phyloP scores from a whole-genome alignment of 2,797 vertebrate species.

The Sebastes nivosus region DNA sequence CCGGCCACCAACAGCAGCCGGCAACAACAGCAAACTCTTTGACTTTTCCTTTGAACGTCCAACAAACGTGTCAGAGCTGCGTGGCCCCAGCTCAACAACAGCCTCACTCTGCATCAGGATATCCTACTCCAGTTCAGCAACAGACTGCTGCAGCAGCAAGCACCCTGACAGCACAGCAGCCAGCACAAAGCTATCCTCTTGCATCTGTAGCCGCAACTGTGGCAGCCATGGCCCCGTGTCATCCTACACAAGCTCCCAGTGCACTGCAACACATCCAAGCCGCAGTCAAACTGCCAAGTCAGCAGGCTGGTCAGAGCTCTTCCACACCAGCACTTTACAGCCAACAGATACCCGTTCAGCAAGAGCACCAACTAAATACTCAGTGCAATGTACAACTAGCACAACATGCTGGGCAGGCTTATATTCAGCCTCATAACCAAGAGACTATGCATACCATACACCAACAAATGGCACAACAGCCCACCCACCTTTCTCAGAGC shows the following conservation, averaged over 20 bases:
- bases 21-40: conserved; percentile 32
- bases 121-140: conserved; percentile 47
- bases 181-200: conserved; percentile 54
- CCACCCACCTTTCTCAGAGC: conserved; percentile 31
- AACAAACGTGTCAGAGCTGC: conserved; percentile 54
- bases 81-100: conserved; percentile 47
- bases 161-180: conserved; percentile 52
- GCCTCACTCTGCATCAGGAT: conserved; percentile 48
- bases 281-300: conserved; percentile 44
- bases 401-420: conserved; percentile 52
- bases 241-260: conserved; percentile 54
- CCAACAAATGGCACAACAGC: conserved; percentile 52
- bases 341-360: conserved; percentile 65
- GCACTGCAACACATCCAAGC: conserved; percentile 55
- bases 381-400: conserved; percentile 46
- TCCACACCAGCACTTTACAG: conserved; percentile 68
- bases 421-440: conserved; percentile 51
- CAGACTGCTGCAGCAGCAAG: conserved; percentile 33
- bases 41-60: conserved; percentile 50
- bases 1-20: conserved; percentile 53
- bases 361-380: conserved; percentile 65
- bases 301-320: conserved; percentile 59
- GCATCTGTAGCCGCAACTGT: conserved; percentile 53
- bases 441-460: conserved; percentile 47
- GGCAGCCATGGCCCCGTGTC: conserved; percentile 59